Percentiles rank a stretch among this genome's conserved stretches.
Conservation (phyloP, 2,113 vertebrate genomes). For the Sebastes schlegelii region DNA sequence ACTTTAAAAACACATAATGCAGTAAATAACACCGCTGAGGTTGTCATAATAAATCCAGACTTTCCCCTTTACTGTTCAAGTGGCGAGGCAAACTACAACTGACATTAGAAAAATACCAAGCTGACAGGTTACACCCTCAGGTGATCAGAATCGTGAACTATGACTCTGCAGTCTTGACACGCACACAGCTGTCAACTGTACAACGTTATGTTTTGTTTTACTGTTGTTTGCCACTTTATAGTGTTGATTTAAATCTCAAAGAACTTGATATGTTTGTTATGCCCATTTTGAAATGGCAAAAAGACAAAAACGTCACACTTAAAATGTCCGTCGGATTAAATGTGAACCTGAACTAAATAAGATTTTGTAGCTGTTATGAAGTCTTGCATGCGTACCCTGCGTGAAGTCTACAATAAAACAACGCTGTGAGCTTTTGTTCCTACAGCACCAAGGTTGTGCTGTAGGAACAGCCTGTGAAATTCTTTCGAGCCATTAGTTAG, state of each 20-base stretch:
- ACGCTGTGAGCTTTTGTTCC: slow-evolving; percentile 46
- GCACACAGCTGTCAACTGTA: not conserved
- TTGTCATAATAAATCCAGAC: not conserved
- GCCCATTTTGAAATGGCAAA: not conserved
- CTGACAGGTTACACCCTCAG: slow-evolving; percentile 21
- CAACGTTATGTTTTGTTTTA: not conserved
- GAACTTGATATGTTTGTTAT: not conserved
- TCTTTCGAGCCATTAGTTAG: slow-evolving; percentile 47
- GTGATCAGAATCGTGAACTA: slow-evolving; percentile 5
- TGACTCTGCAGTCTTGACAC: not conserved
- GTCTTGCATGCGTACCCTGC: not conserved
- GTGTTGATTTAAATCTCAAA: not conserved
- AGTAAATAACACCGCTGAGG: not conserved
- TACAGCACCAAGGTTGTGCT: slow-evolving; percentile 27
- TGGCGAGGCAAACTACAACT: not conserved
- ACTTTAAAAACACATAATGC: not conserved
- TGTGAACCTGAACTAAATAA: not conserved
- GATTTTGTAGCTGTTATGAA: not conserved
- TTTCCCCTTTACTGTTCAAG: not conserved
- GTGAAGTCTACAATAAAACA: slow-evolving; percentile 10
- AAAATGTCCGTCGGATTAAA: not conserved
- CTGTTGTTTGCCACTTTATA: not conserved
- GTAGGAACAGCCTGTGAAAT: slow-evolving; percentile 54
- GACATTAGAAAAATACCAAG: not conserved
- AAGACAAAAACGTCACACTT: not conserved